A percentile compares a stretch with the other conserved stretches of the same genome.
phyloP scores from a whole-genome alignment of 1,140 invertebrate genomes.

The Acromyrmex heyeri region DNA sequence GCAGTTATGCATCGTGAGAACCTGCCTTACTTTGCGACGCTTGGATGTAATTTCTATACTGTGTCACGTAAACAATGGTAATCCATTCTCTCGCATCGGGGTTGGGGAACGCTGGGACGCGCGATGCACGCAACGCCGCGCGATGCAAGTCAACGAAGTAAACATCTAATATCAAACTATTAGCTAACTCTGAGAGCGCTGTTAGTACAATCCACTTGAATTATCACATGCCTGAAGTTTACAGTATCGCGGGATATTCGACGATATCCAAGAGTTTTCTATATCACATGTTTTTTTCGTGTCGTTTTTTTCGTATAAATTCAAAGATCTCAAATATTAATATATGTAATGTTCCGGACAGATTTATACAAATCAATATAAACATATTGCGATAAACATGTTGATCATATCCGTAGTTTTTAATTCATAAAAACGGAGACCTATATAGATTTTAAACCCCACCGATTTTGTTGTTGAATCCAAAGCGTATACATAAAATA shows the following conservation, averaged over 20 bases:
- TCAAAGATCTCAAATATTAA: conserved; percentile 17
- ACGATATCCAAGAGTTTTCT: not conserved
- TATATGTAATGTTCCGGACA: not conserved
- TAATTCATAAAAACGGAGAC: not conserved
- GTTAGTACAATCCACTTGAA: conserved; percentile 28
- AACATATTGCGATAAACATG: conserved; percentile 1
- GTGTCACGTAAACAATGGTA: conserved; percentile 63
- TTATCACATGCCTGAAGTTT: not conserved
- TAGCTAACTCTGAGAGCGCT: conserved; percentile 36
- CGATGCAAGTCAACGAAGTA: conserved; percentile 54
- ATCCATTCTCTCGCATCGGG: conserved; percentile 23
- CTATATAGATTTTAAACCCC: conserved; percentile 8
- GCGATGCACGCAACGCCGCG: conserved; percentile 34
- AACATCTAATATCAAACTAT: conserved; percentile 58
- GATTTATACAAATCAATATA: not conserved
- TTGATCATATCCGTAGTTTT: conserved; percentile 8
- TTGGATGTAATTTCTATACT: conserved; percentile 60
- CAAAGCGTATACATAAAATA: conserved; percentile 23
- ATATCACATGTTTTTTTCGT: too few species aligned
- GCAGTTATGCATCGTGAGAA: conserved; percentile 58
- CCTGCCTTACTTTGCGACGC: conserved; percentile 54
- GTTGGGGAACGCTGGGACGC: not conserved
- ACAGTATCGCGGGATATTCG: not conserved
- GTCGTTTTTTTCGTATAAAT: not conserved
- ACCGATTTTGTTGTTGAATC: not conserved